Evolutionary conservation across 2,888 invertebrate species (phyloP).

Genomic region (Dorcus parallelipipedus): DNA sequence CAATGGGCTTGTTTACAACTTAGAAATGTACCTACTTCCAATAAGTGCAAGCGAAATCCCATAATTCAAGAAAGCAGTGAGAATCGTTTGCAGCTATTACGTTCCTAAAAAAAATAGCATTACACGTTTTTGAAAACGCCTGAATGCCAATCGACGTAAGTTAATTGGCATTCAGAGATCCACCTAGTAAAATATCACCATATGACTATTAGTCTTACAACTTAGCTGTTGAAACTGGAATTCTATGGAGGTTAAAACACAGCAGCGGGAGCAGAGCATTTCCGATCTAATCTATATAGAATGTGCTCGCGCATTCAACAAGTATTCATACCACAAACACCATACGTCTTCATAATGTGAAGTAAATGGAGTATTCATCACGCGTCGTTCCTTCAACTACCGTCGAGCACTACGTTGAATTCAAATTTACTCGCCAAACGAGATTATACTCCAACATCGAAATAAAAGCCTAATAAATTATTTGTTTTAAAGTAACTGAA

Average conservation of each 20-base stretch:
- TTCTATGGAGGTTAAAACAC: not conserved
- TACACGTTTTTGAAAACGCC: not conserved
- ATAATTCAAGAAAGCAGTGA: conserved; percentile 1
- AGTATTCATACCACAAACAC: not conserved
- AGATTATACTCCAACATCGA: too few species aligned
- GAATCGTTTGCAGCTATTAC: too few species aligned
- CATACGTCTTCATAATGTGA: not conserved
- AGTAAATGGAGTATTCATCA: not conserved
- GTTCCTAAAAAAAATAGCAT: too few species aligned
- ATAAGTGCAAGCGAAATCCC: conserved; percentile 4
- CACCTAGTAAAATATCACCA: not conserved
- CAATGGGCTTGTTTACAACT: conserved; percentile 11
- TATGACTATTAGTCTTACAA: not conserved
- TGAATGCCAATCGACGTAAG: not conserved
- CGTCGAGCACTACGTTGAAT: too few species aligned
- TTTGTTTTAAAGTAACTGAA: too few species aligned
- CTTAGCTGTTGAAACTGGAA: too few species aligned
- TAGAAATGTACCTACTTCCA: conserved; percentile 8
- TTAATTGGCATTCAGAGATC: not conserved
- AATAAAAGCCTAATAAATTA: too few species aligned
- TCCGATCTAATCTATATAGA: not conserved
- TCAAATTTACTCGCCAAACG: too few species aligned
- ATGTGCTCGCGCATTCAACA: not conserved
- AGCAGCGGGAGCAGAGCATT: not conserved
- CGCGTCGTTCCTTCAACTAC: not conserved